Evolutionary conservation across 2,797 vertebrate species (phyloP).

Genomic region (Platyrinchus mystaceus): DNA sequence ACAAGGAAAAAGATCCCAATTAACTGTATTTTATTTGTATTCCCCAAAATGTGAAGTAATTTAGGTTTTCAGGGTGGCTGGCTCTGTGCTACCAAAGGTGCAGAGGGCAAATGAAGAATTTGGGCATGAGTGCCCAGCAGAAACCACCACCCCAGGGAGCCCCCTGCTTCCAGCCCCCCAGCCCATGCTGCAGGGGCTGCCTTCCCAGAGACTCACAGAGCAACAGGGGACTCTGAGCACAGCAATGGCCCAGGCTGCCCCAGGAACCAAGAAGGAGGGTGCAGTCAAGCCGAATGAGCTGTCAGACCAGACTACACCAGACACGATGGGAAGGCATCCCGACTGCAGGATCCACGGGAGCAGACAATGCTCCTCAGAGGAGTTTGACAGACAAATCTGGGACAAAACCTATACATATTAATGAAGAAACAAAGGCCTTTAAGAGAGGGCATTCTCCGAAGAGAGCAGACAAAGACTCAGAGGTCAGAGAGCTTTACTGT

Average conservation of each 20-base stretch:
- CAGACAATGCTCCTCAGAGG: constrained; percentile 47
- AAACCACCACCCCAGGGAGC: background rate
- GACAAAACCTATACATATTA: constrained; percentile 56
- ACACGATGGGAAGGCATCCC: background rate
- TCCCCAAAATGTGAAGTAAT: background rate
- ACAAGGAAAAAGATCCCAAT: background rate
- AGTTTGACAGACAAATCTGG: constrained; percentile 47
- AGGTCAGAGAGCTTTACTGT: constrained; percentile 30
- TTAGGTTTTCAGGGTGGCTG: background rate
- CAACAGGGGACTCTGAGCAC: background rate
- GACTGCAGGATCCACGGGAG: background rate
- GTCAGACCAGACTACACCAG: background rate
- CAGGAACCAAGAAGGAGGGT: background rate
- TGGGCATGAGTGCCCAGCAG: background rate
- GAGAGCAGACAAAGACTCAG: constrained; percentile 4
- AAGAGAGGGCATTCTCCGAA: background rate
- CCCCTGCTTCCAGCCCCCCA: background rate
- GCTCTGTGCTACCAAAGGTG: background rate
- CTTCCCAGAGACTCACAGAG: background rate
- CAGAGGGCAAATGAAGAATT: background rate
- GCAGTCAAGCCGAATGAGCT: background rate
- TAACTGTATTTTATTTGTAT: background rate
- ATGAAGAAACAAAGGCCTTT: constrained; percentile 60
- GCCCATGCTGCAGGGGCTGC: accelerated
- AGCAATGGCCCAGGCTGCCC: accelerated